Evolutionary conservation across 2,113 vertebrate species (phyloP), one percentile per base, ranked within the genome.

Genomic region (Urocitellus parryii): DNA sequence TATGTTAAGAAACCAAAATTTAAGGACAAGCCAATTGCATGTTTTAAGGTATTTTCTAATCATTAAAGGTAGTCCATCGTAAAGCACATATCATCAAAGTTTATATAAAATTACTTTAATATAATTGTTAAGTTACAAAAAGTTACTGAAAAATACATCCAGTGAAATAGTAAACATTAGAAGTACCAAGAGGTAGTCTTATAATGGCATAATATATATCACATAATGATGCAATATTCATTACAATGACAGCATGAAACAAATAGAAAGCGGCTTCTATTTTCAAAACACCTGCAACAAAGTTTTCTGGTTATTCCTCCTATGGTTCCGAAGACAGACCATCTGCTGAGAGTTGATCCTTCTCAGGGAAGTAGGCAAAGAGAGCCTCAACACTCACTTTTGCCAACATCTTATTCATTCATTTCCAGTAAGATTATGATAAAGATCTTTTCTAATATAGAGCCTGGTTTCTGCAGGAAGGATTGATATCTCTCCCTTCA

Each of bases 371-470:
- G 25, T 22, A 42, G 88, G 10, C 4, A 14, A 53, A 91, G 22
- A 2, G 18, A 1, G 14, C 0, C 0, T 3, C 42, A 37, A 6
- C 17, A 61, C 1, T 6, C 4, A 0, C 9, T 29, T 12, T n/a
- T 11, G n/a, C 3, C 1, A 39, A 3, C 0, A 25, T 2, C n/a
- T 58, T 22, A 27, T 45, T 56, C 22, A 53, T 65, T 13, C 3
- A 65, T 76, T 77, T 16, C 11, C 11, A 24, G 10, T 51, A 63
- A 11, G 34, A 13, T 4, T 3, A 2, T 29, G 9, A 65, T 2
- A 17, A 77, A 77, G 67, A 63, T 18, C 8, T 20, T 77, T 82
- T 51, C 74, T 12, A 85, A 87, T 78, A 13, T 22, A 70, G 29
- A 14, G 25, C 0, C 18, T 4, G 1, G 3, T 61, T 42, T n/a